Percentiles rank a stretch among this genome's conserved stretches.
phyloP scores from a whole-genome alignment of 1,140 invertebrate genomes.

The Venustaconcha ellipsiformis region DNA sequence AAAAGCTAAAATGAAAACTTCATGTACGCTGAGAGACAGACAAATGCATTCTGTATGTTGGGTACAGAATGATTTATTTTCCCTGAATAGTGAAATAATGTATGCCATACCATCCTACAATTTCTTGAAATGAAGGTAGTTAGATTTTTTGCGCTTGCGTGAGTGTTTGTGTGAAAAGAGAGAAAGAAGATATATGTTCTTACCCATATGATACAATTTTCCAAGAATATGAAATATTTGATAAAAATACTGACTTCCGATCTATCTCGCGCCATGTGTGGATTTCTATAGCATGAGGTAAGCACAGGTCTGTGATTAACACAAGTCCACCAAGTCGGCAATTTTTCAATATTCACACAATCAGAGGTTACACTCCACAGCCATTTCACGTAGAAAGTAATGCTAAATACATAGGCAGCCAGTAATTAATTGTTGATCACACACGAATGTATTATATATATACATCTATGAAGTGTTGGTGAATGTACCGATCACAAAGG shows the following conservation, averaged over 20 bases:
- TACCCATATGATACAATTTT: constrained; percentile 47
- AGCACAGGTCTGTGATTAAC: no score
- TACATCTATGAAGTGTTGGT: no score
- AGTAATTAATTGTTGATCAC: no score
- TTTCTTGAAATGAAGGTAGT: background rate
- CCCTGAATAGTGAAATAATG: background rate
- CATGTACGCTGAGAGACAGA: background rate
- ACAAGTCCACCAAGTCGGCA: no score
- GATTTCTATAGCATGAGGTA: background rate
- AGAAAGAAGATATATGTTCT: constrained; percentile 17
- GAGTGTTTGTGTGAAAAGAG: background rate
- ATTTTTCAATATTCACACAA: no score
- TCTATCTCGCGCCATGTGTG: constrained; percentile 26
- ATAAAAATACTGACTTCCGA: constrained; percentile 29
- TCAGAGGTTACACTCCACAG: no score
- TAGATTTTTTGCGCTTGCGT: background rate
- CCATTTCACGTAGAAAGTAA: no score
- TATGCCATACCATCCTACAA: background rate
- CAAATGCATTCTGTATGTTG: background rate
- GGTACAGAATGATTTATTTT: background rate
- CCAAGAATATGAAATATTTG: constrained; percentile 46
- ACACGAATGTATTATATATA: no score
- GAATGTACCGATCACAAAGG: no score
- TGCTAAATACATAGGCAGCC: no score
- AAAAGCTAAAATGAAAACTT: no score